These are phyloP conservation scores for Artemia sp. DNA, from an alignment of 2,888 invertebrate genomes.

Conservation along the genomic window DNA sequence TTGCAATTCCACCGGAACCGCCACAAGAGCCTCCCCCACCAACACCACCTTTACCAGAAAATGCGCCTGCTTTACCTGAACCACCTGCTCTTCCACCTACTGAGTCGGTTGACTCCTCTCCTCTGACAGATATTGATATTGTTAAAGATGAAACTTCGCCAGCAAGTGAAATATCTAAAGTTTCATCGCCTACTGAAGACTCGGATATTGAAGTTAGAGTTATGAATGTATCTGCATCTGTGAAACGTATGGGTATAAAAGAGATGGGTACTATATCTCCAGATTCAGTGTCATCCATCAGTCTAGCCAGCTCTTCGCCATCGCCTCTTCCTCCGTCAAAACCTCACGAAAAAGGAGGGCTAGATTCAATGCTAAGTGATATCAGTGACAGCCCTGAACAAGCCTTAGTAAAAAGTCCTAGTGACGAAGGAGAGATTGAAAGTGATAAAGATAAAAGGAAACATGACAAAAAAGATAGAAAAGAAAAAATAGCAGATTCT, in stretches of 20 bases:
- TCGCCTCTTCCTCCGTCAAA: neutral
- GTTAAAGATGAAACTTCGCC: neutral
- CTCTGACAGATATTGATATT: neutral
- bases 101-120: slow-evolving; percentile 15
- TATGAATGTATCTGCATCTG: slow-evolving; percentile 5
- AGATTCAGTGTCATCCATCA: slow-evolving; percentile 9
- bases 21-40: slow-evolving; percentile 20
- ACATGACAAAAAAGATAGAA: neutral
- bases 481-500: neutral
- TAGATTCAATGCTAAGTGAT: slow-evolving; percentile 8
- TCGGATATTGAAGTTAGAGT: slow-evolving; percentile 3
- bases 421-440: slow-evolving; percentile 3
- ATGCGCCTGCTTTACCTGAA: slow-evolving; percentile 20
- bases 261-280: slow-evolving; percentile 1
- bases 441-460: neutral
- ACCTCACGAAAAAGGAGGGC: neutral
- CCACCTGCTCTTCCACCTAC: slow-evolving; percentile 14
- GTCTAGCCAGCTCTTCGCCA: neutral
- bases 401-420: neutral
- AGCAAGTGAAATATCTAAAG: no score
- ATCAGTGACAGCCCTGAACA: slow-evolving; percentile 7
- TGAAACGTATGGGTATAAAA: slow-evolving; percentile 13
- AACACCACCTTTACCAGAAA: slow-evolving; percentile 19
- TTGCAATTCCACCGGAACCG: slow-evolving; percentile 19
- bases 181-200: neutral